These are phyloP conservation scores for Idris sp. DNA, from an alignment of 1,140 invertebrate genomes.

Conservation along the genomic window DNA sequence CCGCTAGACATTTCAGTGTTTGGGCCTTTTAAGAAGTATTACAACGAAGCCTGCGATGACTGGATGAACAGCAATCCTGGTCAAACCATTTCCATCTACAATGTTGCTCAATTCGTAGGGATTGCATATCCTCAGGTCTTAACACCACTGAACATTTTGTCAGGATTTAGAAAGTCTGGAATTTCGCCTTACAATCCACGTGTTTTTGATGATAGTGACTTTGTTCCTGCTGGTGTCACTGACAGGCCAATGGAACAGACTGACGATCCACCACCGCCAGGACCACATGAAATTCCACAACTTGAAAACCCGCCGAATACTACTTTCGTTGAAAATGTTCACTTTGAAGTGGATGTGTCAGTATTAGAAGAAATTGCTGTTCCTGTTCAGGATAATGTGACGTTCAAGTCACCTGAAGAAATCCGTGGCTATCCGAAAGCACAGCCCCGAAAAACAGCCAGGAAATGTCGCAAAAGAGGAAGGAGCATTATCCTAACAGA, in stretches of 20 bases:
- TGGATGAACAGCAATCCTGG: slow-evolving; percentile 6
- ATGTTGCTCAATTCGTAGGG: not conserved
- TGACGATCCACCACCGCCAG: too few relatives aligned
- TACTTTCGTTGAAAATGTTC: slow-evolving; percentile 5
- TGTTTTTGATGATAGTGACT: not conserved
- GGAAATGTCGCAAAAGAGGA: slow-evolving; percentile 16
- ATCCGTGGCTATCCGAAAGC: slow-evolving; percentile 9
- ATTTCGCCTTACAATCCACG: not conserved
- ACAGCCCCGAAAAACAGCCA: not conserved
- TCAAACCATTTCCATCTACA: not conserved
- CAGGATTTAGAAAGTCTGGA: not conserved
- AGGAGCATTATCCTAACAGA: slow-evolving; percentile 14
- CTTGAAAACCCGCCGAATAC: too few relatives aligned
- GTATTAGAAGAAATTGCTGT: slow-evolving; percentile 3
- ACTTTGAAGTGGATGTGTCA: slow-evolving; percentile 2
- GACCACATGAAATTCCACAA: too few relatives aligned
- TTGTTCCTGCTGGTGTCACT: too few relatives aligned
- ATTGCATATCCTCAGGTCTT: not conserved
- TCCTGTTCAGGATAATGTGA: slow-evolving; percentile 6
- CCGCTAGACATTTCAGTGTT: slow-evolving; percentile 74
- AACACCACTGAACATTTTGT: not conserved
- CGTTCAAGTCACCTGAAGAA: slow-evolving; percentile 13
- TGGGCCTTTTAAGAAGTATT: slow-evolving; percentile 67
- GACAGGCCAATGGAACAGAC: too few relatives aligned
- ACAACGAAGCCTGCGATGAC: slow-evolving; percentile 42